A percentile compares a stretch with the other conserved stretches of the same genome.
These are phyloP conservation scores for Uropetala carovei DNA, from an alignment of 2,888 invertebrate genomes.

Conservation along the genomic window DNA sequence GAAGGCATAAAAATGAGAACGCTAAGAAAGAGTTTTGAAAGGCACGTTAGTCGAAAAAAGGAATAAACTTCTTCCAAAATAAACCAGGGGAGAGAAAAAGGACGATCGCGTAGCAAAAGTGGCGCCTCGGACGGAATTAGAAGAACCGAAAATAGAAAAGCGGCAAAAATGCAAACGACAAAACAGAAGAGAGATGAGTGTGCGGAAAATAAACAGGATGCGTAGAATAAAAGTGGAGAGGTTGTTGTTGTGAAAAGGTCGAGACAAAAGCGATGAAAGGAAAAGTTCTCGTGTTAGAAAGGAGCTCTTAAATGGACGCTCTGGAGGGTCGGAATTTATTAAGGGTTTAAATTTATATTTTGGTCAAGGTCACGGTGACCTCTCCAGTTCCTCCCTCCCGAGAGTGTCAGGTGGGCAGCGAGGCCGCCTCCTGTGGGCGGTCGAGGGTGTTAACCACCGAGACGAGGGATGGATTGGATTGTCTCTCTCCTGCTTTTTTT, in stretches of 20 bases:
- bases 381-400: not conserved
- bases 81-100: no score
- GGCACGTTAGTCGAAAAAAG: no score
- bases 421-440: not conserved
- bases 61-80: no score
- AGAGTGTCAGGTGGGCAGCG: slow-evolving; percentile 56
- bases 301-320: not conserved
- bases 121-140: no score
- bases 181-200: not conserved
- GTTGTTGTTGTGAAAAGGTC: not conserved
- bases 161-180: not conserved
- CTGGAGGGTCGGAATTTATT: slow-evolving; percentile 3
- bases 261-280: not conserved
- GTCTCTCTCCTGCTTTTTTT: not conserved
- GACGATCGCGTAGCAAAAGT: no score
- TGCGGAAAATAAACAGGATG: not conserved
- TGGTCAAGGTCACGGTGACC: not conserved
- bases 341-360: not conserved
- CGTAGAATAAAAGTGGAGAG: not conserved
- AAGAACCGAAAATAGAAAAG: not conserved
- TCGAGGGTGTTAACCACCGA: slow-evolving; percentile 1
- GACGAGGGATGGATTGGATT: slow-evolving; percentile 27
- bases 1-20: no score
- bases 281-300: not conserved
- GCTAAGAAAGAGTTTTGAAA: no score